These are phyloP conservation scores for Adelosebastes latens DNA, from an alignment of 2,797 vertebrate species.

Conservation along the genomic window DNA sequence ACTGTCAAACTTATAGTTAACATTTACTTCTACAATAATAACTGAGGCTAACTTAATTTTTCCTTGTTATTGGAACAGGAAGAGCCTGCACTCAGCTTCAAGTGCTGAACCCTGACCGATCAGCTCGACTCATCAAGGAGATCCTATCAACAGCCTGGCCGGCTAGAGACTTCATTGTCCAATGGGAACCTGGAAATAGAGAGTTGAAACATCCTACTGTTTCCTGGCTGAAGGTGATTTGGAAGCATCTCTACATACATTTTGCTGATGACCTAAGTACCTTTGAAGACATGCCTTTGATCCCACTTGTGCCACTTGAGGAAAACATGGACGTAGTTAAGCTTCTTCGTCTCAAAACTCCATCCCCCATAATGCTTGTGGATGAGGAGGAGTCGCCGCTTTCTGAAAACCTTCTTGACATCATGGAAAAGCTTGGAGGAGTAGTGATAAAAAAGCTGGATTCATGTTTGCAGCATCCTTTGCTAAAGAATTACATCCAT, in stretches of 20 bases:
- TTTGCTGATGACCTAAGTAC: slow-evolving; percentile 93
- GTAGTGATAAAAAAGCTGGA: slow-evolving; percentile 93
- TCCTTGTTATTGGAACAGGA: slow-evolving; percentile 82
- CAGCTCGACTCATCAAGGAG: slow-evolving; percentile 95
- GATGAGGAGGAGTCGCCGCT: slow-evolving; percentile 87
- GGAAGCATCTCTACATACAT: slow-evolving; percentile 97
- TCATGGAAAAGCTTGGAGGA: slow-evolving; percentile 92
- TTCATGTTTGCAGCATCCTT: slow-evolving; percentile 92
- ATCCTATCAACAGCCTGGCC: slow-evolving; percentile 90
- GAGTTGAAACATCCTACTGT: slow-evolving; percentile 89
- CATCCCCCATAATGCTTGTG: slow-evolving; percentile 91
- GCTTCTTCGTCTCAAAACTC: slow-evolving; percentile 91
- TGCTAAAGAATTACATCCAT: slow-evolving; percentile 94
- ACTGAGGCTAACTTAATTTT: slow-evolving; percentile 3
- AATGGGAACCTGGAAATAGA: slow-evolving; percentile 90
- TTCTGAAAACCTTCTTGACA: slow-evolving; percentile 87
- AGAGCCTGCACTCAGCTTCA: slow-evolving; percentile 96
- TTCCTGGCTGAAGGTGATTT: slow-evolving; percentile 94
- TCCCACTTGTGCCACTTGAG: slow-evolving; percentile 88
- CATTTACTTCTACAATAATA: not conserved
- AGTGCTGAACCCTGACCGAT: slow-evolving; percentile 91
- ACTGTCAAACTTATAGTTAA: not conserved
- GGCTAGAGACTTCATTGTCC: slow-evolving; percentile 89
- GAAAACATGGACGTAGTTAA: slow-evolving; percentile 83
- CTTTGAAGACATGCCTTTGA: slow-evolving; percentile 98